Base-by-base conservation (phyloP, 2,888 invertebrate genomes). In the Volucella inanis region DNA sequence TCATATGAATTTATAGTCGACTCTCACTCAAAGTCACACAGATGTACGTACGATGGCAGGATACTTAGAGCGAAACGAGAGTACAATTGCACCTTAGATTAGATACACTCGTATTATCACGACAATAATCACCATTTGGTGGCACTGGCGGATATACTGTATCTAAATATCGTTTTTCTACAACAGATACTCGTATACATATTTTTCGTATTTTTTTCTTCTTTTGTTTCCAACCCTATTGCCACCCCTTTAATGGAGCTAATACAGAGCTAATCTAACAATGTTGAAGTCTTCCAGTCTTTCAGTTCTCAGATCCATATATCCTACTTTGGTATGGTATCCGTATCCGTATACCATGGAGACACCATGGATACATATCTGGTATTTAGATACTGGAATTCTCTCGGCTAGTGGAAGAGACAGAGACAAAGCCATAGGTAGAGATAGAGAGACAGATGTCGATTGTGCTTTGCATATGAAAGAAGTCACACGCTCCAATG, bases 401-500 rank as follows among this genome's bases (percentile, higher is more conserved):
- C 11, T 11, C 49, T 14, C 54, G 54, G 15, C 57, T 47, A 61
- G 52, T 45, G 38, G 38, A 8, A 39, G 8, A 41, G 41, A 47
- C 11, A 39, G 43, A 9, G 50, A 57, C 18, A 12, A 22, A 22
- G 22, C 6, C 8, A 12, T 3, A 6, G 18, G 18, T 22, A 22
- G 31, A 6, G 31, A 6, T 31, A 54, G 39, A 49, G n/a, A 64
- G 76, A 59, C 55, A 54, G 47, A 41, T 55, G 54, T 74, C 64
- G 65, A 65, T 65, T 78, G 77, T 71, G 70, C 70, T 71, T 78
- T 78, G 77, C 77, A 67, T 75, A 84, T 75, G 47, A 71, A 79
- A 76, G 75, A 70, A 79, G 75, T 84, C 75, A 84, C 84, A 75
- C 84, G 84, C 79, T 49, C 70, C 45, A 75, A 61, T 67, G 75